A percentile compares a stretch with the other conserved stretches of the same genome.
Conservation (phyloP, 1,140 invertebrate species). For the Protaetia brevitarsis region DNA sequence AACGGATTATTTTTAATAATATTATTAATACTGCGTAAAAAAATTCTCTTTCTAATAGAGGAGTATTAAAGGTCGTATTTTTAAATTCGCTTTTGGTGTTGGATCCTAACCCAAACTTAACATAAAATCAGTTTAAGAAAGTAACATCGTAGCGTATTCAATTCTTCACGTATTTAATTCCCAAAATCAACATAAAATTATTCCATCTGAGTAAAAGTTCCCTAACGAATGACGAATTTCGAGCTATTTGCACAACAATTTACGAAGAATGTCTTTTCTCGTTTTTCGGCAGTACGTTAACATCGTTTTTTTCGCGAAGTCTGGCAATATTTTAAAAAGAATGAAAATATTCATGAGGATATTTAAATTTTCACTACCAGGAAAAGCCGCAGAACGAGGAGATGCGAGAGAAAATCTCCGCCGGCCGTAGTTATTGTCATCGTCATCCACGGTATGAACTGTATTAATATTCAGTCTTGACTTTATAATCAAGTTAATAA, state of each 20-base stretch:
- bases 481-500: constrained; percentile 19
- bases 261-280: neutral
- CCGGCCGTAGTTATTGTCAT: constrained; percentile 2
- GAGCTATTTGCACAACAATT: constrained; percentile 7
- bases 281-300: constrained; percentile 6
- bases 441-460: constrained; percentile 4
- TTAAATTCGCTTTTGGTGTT: too few species aligned
- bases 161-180: constrained; percentile 1
- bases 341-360: constrained; percentile 17
- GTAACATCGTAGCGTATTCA: neutral
- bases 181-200: constrained; percentile 13
- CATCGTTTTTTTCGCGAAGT: neutral
- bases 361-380: constrained; percentile 15
- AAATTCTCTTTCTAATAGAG: too few species aligned
- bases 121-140: neutral
- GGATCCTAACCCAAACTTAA: too few species aligned
- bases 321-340: constrained; percentile 16
- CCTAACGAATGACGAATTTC: neutral
- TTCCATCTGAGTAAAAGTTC: neutral
- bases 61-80: too few species aligned
- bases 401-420: neutral
- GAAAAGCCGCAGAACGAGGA: neutral
- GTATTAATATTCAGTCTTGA: constrained; percentile 18
- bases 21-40: too few species aligned
- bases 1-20: too few species aligned